These are phyloP conservation scores for Phenganax subtilis DNA, from an alignment of 92 coral and sea anemone species.

Conservation along the genomic window DNA sequence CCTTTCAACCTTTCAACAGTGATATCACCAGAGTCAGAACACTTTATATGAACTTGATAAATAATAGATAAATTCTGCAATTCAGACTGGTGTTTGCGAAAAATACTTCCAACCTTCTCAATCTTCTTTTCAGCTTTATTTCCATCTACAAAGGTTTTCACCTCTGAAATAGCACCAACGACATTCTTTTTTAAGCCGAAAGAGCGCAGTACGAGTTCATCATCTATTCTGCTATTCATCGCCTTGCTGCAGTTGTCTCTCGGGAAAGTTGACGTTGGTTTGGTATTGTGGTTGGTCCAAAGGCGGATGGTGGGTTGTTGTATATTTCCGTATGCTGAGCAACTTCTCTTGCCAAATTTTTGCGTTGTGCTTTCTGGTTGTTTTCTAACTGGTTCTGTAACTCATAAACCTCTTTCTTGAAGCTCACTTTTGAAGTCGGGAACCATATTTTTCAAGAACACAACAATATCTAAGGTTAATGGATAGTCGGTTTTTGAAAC, in stretches of 20 bases:
- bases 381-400: not conserved
- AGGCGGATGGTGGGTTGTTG: too few species aligned
- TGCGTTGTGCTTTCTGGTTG: not conserved
- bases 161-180: slow-evolving; percentile 1
- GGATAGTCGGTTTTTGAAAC: not conserved
- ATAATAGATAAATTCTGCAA: slow-evolving; percentile 2
- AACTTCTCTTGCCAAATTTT: too few species aligned
- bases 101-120: slow-evolving; percentile 13
- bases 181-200: not conserved
- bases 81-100: slow-evolving; percentile 4
- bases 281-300: too few species aligned
- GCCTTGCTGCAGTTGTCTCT: not conserved
- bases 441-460: slow-evolving; percentile 19
- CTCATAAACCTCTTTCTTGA: not conserved
- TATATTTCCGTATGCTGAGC: too few species aligned
- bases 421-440: slow-evolving; percentile 9
- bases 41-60: slow-evolving; percentile 14
- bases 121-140: slow-evolving; percentile 8
- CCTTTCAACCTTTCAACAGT: not conserved
- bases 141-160: not conserved
- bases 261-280: not conserved
- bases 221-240: not conserved
- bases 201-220: not conserved
- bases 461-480: not conserved
- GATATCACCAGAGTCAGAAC: not conserved